Evolutionary conservation across 2,797 vertebrate species (phyloP), one percentile per base, ranked within the genome.

Genomic region (Microctenopoma lineatum): DNA sequence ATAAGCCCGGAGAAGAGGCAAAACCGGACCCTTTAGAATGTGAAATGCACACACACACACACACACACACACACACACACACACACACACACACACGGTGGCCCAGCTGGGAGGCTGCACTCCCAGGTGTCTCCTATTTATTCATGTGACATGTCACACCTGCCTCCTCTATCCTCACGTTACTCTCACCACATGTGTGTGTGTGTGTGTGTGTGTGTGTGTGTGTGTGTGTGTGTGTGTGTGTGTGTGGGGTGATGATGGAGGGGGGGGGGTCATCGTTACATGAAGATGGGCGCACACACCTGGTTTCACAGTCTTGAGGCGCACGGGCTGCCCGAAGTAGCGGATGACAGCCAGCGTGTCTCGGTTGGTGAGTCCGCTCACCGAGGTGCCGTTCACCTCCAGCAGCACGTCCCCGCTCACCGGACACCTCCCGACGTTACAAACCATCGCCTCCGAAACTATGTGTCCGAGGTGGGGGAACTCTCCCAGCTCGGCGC

Each of bases 331-430:
- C 82, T 98, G 97, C 75, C 95, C 93, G 88, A 98, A 98, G 96
- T 98, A 96, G 42, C 96, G 94, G 83, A 98, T 92, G 87, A 98
- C 97, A 32, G 97, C 97, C 82, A 97, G 92, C 5, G 96, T 96
- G 93, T 98, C 97, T 59, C 97, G 93, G 93, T 97, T 89, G 56
- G 97, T 98, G 79, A 98, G 96, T 73, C 97, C 97, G 90, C 97
- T 98, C 71, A 98, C 97, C 1, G 97, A 97, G 13, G 97, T 98
- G 69, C 97, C 96, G 92, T 98, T 98, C 87, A 98, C 97, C 92
- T 98, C 97, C 91, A 98, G 93, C 84, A 98, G 93, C 84, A 98
- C 96, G 87, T 98, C 97, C 18, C 96, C 97, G 1, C 91, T 82
- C 70, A 85, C 18, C 47, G 97, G 96, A 16, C 92, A 74, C 84